Conservation (phyloP, 2,797 vertebrate genomes). For the Notolabrus celidotus region DNA sequence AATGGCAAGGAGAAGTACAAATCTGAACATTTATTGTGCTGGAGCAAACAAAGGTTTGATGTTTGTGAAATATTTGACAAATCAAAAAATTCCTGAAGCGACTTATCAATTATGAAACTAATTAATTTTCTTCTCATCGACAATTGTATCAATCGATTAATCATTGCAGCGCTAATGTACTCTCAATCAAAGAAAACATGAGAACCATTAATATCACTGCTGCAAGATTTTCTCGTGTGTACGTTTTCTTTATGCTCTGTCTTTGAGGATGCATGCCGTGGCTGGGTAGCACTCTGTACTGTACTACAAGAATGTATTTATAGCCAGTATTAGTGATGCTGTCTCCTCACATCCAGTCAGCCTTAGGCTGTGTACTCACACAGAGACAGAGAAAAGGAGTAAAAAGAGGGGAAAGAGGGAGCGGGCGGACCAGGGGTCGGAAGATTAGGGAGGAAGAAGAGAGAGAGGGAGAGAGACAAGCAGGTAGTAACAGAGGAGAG, state of each 20-base stretch:
- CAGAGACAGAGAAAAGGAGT: constrained; percentile 60
- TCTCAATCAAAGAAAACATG: too few relatives aligned
- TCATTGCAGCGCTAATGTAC: too few relatives aligned
- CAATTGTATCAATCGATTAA: too few relatives aligned
- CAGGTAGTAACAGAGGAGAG: neutral
- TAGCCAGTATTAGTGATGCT: constrained; percentile 82
- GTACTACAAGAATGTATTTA: constrained; percentile 81
- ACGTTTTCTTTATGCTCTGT: constrained; percentile 31
- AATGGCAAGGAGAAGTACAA: too few relatives aligned
- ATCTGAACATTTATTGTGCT: too few relatives aligned
- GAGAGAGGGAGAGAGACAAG: constrained; percentile 5
- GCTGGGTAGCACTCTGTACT: constrained; percentile 66
- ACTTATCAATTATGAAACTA: too few relatives aligned
- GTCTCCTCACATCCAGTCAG: constrained; percentile 82
- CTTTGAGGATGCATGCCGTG: constrained; percentile 52
- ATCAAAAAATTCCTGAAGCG: too few relatives aligned
- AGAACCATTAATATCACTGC: neutral
- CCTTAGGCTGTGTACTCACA: constrained; percentile 70
- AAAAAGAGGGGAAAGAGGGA: constrained; percentile 57
- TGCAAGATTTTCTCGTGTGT: constrained; percentile 19
- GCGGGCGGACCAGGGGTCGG: neutral
- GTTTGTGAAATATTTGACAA: too few relatives aligned
- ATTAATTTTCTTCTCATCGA: too few relatives aligned
- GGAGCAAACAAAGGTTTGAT: too few relatives aligned
- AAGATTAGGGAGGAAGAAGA: neutral